These are phyloP conservation scores for Cariama cristata DNA, from an alignment of 2,113 vertebrate genomes.

Conservation along the genomic window DNA sequence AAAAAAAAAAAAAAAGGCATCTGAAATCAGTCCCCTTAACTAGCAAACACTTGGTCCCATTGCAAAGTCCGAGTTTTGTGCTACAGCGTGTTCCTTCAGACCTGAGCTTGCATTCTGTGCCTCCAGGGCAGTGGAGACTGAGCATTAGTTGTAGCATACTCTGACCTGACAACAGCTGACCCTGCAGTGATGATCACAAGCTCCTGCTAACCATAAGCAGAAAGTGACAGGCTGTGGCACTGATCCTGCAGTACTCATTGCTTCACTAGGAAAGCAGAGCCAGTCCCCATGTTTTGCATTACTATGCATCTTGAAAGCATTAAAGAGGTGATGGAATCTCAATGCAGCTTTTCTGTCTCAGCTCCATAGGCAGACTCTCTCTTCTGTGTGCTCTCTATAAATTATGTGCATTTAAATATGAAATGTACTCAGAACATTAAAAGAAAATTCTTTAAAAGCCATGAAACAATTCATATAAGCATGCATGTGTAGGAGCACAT, in stretches of 20 bases:
- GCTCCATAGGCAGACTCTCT: neutral
- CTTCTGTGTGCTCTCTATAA: neutral
- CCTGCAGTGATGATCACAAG: neutral
- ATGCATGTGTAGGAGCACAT: neutral
- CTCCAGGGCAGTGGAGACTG: neutral
- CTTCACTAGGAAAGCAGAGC: neutral
- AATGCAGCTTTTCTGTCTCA: neutral
- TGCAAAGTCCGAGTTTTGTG: neutral
- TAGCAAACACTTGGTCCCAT: neutral
- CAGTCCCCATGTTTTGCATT: neutral
- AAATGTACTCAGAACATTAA: neutral
- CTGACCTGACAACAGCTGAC: neutral
- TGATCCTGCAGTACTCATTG: neutral
- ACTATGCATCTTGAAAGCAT: neutral
- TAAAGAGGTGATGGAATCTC: neutral
- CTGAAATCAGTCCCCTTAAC: neutral
- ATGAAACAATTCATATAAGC: neutral
- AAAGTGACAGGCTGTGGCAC: neutral
- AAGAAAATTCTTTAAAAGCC: neutral
- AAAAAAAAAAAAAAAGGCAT: too few species aligned
- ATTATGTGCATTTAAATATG: conserved; percentile 1
- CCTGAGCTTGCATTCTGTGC: neutral
- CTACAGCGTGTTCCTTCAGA: neutral
- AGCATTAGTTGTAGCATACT: neutral
- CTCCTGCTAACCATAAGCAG: neutral